Evolutionary conservation across 2,797 vertebrate genomes (phyloP), one percentile per base, ranked within the genome.

Genomic region (Setipinna tenuifilis): DNA sequence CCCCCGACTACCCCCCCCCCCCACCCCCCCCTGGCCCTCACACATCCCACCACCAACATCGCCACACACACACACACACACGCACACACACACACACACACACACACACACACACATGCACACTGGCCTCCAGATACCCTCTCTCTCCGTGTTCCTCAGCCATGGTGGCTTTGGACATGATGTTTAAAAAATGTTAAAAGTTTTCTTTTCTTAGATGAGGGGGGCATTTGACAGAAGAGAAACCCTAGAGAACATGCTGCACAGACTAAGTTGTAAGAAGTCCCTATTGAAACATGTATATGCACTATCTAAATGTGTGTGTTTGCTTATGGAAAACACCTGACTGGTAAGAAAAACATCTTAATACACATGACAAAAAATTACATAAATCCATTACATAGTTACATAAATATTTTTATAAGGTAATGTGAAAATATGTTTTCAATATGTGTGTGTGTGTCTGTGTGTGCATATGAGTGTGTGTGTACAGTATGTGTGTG

Each of bases 1-100:
- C 87, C 19, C 80, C 81, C 44, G 90, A 86, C 90, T 89, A 89
- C 93, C 90, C 91, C 89, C 91, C 87, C 89, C 87, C 19, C 80
- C 81, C 44, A 14, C 71, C 57, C 50, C 61, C 31, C 62, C 82
- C 61, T 83, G 46, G 28, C 85, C 71, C 65, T 59, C 61, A 58
- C 81, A 82, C 65, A 82, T 78, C 44, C 61, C 84, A 65, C 84
- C 81, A 46, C 48, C 48, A 41, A 85, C 35, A 83, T 41, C 5
- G 35, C 35, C 48, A 82, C 54, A 41, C 61, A 78, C 59, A 85
- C 80, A 84, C 57, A 83, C 83, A 54, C 86, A 82, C 82, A 83
- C 84, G 83, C 83, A 83, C 78, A 84, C 84, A 83, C 68, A 28
- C 50, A 28, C 82, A 48, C 82, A 23, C 71, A 54, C 54, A 68